Evolutionary conservation across 64 coral and sea anemone species (phyloP), one percentile per base, ranked within the genome.

Genomic region (Stylophora pistillata): DNA sequence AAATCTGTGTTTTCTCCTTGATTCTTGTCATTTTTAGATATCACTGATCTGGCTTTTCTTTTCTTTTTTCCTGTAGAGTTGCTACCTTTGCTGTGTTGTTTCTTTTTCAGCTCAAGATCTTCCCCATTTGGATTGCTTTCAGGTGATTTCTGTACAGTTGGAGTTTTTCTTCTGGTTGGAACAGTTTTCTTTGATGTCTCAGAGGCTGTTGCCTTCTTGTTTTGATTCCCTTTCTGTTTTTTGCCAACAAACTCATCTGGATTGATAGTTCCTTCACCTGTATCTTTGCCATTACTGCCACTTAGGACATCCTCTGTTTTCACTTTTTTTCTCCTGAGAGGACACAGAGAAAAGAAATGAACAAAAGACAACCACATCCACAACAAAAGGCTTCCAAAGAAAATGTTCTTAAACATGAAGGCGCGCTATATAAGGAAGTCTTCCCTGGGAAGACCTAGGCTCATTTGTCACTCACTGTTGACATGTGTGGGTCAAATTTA

Each of bases 181-280:
- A 47, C 37, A 54, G 52, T 84, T 84, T 68, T 84, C 80, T 84
- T 84, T 5, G 30, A 63, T 55, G 25, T 84, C 13, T 69, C 59
- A 53, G 62, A 14, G 1, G 12, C 5, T 14, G 21, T 68, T n/a
- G 20, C 13, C 12, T 70, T 84, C 33, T 69, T 34, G 27, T 13
- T 10, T 69, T 53, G 66, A 25, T 52, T 84, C n/a, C 62, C 4
- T 3, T 84, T 84, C 7, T 37, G 33, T 21, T 32, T 26, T 70
- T 53, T 63, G 52, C 37, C 20, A 27, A 54, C 33, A 26, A 12
- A 25, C 7, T 68, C 61, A 70, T 37, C 61, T 63, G 30, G 57
- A 23, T n/a, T 54, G 13, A 15, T 25, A 6, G 33, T 21, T 52
- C 12, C 62, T 10, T 54, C 37, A 41, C 30, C 53, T 31, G 13